Conservation (phyloP, 2,888 invertebrate genomes). For the Philhelius pedissequus region DNA sequence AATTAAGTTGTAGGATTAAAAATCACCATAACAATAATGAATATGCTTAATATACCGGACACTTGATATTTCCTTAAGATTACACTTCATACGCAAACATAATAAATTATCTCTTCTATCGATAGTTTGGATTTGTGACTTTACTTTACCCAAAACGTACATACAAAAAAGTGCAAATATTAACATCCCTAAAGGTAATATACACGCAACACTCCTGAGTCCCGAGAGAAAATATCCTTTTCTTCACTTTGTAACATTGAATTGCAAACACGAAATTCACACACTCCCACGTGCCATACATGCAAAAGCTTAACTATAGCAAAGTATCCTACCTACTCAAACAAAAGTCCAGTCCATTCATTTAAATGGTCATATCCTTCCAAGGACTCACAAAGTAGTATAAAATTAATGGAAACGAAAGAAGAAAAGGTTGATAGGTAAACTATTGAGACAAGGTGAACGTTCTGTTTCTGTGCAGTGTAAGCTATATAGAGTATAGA, state of each 20-base stretch:
- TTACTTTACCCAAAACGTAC: background rate
- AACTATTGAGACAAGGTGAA: slow-evolving; percentile 11
- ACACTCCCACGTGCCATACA: background rate
- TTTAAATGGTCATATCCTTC: slow-evolving; percentile 14
- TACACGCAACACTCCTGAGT: slow-evolving; percentile 1
- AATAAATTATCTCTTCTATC: background rate
- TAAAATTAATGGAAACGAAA: slow-evolving; percentile 18
- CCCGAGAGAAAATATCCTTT: slow-evolving; percentile 2
- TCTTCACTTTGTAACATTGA: slow-evolving; percentile 11
- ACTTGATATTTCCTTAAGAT: background rate
- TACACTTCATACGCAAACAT: background rate
- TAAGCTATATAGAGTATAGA: too few species aligned
- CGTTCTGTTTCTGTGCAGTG: background rate
- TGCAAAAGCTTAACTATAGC: background rate
- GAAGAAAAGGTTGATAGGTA: background rate
- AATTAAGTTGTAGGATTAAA: background rate
- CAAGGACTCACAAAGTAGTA: slow-evolving; percentile 5
- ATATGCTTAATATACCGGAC: background rate
- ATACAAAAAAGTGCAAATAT: background rate
- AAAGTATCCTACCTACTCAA: background rate
- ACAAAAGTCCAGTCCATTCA: slow-evolving; percentile 1
- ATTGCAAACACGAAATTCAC: slow-evolving; percentile 16
- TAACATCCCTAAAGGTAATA: slow-evolving; percentile 16
- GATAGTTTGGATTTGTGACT: background rate
- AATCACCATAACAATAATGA: background rate